Conservation (phyloP, 64 coral and sea anemone species). For the Montipora sp. region DNA sequence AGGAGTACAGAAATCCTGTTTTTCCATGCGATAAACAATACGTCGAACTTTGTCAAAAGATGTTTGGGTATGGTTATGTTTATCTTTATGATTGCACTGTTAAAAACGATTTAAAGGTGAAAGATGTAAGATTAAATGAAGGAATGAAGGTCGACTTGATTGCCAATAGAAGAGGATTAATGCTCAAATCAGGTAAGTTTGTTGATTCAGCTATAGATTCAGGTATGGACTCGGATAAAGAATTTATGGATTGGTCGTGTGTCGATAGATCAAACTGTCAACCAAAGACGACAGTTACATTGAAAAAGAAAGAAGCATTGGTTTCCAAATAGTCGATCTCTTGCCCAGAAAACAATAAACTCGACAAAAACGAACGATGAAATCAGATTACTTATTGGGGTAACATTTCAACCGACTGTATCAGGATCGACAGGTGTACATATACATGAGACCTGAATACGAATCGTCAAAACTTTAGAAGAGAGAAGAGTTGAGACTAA, state of each 20-base stretch:
- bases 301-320: too few species aligned
- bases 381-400: too few species aligned
- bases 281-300: too few species aligned
- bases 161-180: constrained; percentile 66
- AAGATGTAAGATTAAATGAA: constrained; percentile 74
- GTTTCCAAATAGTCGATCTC: too few species aligned
- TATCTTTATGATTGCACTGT: constrained; percentile 72
- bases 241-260: neutral
- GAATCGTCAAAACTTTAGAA: too few species aligned
- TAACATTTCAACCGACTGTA: too few species aligned
- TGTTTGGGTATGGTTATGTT: constrained; percentile 87
- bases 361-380: too few species aligned
- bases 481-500: too few species aligned
- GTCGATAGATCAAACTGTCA: neutral
- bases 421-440: too few species aligned
- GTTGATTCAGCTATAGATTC: neutral
- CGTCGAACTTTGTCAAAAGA: constrained; percentile 86
- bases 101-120: constrained; percentile 80
- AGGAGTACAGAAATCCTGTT: constrained; percentile 75
- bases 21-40: constrained; percentile 94
- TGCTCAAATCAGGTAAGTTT: constrained; percentile 85
- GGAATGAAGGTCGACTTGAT: constrained; percentile 68
- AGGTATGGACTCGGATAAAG: neutral
- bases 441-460: too few species aligned
- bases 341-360: too few species aligned